Conservation (phyloP, 2,797 vertebrate species). For the Characodon lateralis region DNA sequence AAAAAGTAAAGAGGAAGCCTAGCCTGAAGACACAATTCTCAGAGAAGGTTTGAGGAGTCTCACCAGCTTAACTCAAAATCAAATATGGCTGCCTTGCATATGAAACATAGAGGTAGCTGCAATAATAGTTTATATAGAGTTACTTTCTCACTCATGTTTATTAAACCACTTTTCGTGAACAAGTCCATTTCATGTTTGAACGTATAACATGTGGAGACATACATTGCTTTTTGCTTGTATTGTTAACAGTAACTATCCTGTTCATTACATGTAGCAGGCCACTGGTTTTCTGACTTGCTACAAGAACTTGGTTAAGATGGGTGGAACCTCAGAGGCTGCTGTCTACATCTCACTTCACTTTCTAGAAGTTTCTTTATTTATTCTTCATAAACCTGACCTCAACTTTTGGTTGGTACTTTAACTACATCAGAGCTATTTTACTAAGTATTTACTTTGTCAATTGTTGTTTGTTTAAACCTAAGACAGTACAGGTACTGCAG, state of each 20-base stretch:
- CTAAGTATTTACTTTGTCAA: neutral
- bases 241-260: neutral
- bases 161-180: neutral
- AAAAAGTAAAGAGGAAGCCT: too few relatives aligned
- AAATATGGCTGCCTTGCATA: too few relatives aligned
- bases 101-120: too few relatives aligned
- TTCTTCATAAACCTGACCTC: neutral
- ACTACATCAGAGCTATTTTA: neutral
- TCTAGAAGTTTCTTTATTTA: neutral
- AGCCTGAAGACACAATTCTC: too few relatives aligned
- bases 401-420: neutral
- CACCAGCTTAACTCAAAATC: too few relatives aligned
- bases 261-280: neutral
- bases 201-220: neutral
- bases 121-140: too few relatives aligned
- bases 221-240: neutral
- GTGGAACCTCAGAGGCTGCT: neutral
- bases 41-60: too few relatives aligned
- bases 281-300: neutral
- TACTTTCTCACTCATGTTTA: too few relatives aligned
- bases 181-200: neutral
- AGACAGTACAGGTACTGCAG: neutral
- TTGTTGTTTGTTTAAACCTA: neutral
- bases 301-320: neutral
- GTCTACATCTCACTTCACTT: neutral